Base-by-base conservation (phyloP, 2,888 invertebrate genomes). In the Allophyes oxyacanthae region DNA sequence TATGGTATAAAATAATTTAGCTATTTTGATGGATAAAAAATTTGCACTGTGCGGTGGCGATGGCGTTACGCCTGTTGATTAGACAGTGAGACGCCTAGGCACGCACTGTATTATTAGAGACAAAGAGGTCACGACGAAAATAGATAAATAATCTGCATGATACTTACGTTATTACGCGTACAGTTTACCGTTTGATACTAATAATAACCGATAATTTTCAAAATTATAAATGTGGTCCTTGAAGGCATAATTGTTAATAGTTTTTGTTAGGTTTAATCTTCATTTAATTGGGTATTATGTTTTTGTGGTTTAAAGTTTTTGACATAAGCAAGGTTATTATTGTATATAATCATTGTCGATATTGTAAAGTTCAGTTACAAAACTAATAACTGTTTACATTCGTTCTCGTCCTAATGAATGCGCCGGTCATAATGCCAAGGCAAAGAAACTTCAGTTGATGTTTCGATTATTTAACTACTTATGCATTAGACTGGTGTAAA, bases 231-330 rank as follows among this genome's bases (percentile, higher is more conserved):
- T 53, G 3, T 32, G 7, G 37, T 67, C 63, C 62, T 64, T 70
- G 55, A 34, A 64, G 11, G 43, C 43, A 49, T n/a, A 55, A 72
- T 51, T 50, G 54, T 66, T 64, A 38, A 46, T 48, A 34, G 41
- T 72, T 75, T 68, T 65, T 54, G 45, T 53, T 60, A 45, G 50
- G 51, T 66, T 62, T 69, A 77, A 77, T 79, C 65, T 75, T 72
- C 54, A 72, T 79, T 78, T 78, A 79, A 83, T 78, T 82, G 74
- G 60, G 66, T 68, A 75, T 75, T 79, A 64, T 71, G 66, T 77
- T 79, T 77, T 73, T 72, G 64, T 74, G 43, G 53, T 59, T 57
- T 56, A 6, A 32, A 56, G 11, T 53, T 67, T 65, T 68, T 75
- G 66, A 76, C 68, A 72, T 61, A 66, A 38, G 52, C 77, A 80